Percentiles rank a stretch among this genome's conserved stretches.
Evolutionary conservation across 2,888 invertebrate genomes (phyloP).

Genomic region (Lithophane socia): DNA sequence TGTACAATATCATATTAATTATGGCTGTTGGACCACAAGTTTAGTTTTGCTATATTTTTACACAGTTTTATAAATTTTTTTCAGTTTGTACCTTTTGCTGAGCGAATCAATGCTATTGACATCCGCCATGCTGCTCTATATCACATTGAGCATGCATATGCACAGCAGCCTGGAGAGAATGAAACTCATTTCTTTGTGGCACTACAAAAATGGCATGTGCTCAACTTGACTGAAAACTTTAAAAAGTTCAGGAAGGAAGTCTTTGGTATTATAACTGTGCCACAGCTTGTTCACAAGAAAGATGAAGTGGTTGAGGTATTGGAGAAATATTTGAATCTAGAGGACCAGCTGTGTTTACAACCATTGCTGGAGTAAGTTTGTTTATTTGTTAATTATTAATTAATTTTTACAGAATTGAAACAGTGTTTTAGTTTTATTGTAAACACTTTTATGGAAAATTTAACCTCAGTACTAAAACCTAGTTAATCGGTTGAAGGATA

Average conservation of each 20-base stretch:
- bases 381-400: background rate
- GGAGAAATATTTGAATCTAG: slow-evolving; percentile 93
- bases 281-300: slow-evolving; percentile 95
- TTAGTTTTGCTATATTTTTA: background rate
- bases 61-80: slow-evolving; percentile 65
- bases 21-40: background rate
- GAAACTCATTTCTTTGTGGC: slow-evolving; percentile 96
- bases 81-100: slow-evolving; percentile 96
- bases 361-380: slow-evolving; percentile 95
- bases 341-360: slow-evolving; percentile 94
- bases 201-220: slow-evolving; percentile 96
- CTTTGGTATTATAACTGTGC: slow-evolving; percentile 94
- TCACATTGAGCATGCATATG: slow-evolving; percentile 94
- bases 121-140: slow-evolving; percentile 95
- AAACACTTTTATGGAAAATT: background rate
- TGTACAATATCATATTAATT: background rate
- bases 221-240: slow-evolving; percentile 96
- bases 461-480: background rate
- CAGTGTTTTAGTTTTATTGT: background rate
- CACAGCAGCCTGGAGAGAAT: slow-evolving; percentile 92
- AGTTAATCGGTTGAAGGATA: background rate
- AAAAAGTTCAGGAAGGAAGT: slow-evolving; percentile 94
- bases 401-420: background rate
- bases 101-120: slow-evolving; percentile 96
- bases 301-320: slow-evolving; percentile 94